These are phyloP conservation scores for Hormaphis cornu DNA, from an alignment of 1,140 invertebrate genomes.

Conservation along the genomic window DNA sequence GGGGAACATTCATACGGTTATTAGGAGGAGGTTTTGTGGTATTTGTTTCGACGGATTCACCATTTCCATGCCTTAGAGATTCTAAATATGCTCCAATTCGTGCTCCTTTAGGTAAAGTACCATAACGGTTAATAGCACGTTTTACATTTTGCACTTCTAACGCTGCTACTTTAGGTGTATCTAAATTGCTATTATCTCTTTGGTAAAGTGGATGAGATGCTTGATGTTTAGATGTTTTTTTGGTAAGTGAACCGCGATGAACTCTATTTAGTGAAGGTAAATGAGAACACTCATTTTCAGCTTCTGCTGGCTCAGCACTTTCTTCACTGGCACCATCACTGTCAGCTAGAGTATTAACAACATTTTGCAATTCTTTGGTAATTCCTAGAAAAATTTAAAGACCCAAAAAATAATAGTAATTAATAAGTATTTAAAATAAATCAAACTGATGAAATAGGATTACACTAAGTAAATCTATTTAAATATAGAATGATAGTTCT, in stretches of 20 bases:
- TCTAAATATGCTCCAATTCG: slow-evolving; percentile 92
- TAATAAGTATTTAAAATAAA: background rate
- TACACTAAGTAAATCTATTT: too few species aligned
- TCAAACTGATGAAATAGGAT: too few species aligned
- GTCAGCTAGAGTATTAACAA: background rate
- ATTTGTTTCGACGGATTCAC: slow-evolving; percentile 31
- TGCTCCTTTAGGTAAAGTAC: slow-evolving; percentile 89
- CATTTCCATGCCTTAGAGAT: slow-evolving; percentile 69
- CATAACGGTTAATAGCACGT: slow-evolving; percentile 90
- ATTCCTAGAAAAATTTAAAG: slow-evolving; percentile 11
- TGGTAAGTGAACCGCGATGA: slow-evolving; percentile 13
- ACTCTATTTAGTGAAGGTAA: slow-evolving; percentile 13
- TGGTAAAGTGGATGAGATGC: slow-evolving; percentile 22
- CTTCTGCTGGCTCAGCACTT: slow-evolving; percentile 21
- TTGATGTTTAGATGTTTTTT: slow-evolving; percentile 29
- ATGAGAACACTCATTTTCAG: slow-evolving; percentile 20
- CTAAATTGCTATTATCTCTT: slow-evolving; percentile 44
- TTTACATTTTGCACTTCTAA: slow-evolving; percentile 95
- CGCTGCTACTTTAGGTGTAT: slow-evolving; percentile 60
- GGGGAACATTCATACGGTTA: slow-evolving; percentile 40
- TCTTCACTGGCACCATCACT: slow-evolving; percentile 22
- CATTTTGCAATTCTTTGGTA: slow-evolving; percentile 20
- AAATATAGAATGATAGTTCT: too few species aligned
- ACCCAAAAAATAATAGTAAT: background rate
- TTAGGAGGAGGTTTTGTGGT: slow-evolving; percentile 42